Evolutionary conservation across 2,113 vertebrate species (phyloP), one percentile per base, ranked within the genome.

Genomic region (Lycocorax pyrrhopterus): DNA sequence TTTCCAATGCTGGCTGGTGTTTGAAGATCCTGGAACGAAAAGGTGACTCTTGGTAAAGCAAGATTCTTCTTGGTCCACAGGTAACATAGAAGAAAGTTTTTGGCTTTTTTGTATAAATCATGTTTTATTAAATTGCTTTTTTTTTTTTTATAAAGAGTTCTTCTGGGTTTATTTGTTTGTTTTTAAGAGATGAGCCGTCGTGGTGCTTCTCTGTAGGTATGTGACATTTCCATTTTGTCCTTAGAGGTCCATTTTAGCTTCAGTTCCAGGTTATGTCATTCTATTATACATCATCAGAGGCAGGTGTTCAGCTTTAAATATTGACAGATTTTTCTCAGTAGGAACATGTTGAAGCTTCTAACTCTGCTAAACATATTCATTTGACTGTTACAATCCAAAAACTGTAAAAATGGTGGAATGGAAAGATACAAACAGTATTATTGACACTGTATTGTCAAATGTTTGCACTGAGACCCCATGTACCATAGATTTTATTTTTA

Each of bases 391-490:
- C 98, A 97, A 98, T 98, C 97, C 98, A 98, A 97, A 98, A 98
- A 97, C 97, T 90, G 97, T 98, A 98, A 98, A 99, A 98, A 98
- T 98, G 97, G 97, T 98, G 98, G 89, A 96, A 98, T 98, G 96
- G 97, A 97, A 98, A 98, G 97, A 97, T 98, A 98, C 97, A 98
- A 98, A 99, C 98, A 98, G 98, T 98, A 98, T 98, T 96, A 98
- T 98, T 98, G 97, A 98, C 98, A 98, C 97, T 97, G 97, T 98
- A 98, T 98, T 98, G 97, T 98, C 98, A 98, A 98, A 98, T 98
- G 98, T 98, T 98, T 98, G 96, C 97, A 98, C 98, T 99, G 97
- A 98, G 98, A 99, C 98, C 98, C 98, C 97, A 98, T 98, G 97
- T 98, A 98, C 98, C 97, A 97, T 98, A 98, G 96, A 97, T 98